phyloP scores from a whole-genome alignment of 35 echinoderm and acorn worm species.

The Apostichopus californicus region DNA sequence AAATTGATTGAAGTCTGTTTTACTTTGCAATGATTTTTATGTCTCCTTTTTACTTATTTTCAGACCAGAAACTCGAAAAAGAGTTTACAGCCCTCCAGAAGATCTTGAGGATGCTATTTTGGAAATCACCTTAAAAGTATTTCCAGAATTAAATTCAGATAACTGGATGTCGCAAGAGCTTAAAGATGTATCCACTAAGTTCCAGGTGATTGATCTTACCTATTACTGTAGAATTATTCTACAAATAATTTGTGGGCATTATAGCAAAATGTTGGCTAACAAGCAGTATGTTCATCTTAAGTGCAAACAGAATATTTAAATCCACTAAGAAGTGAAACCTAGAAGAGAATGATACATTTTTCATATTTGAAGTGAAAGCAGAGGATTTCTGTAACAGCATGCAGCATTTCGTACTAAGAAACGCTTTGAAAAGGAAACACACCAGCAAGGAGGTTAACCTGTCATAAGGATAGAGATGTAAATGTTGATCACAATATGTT shows the following conservation, averaged over 20 bases:
- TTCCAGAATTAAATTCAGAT: slow-evolving; percentile 43
- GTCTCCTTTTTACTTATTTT: background rate
- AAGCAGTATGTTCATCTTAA: background rate
- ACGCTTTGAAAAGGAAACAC: no score
- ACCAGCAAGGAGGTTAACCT: no score
- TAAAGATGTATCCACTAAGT: slow-evolving; percentile 65
- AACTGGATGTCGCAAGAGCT: slow-evolving; percentile 57
- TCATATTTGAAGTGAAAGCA: no score
- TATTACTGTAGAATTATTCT: background rate
- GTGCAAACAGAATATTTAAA: background rate
- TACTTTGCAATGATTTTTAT: background rate
- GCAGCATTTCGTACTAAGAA: no score
- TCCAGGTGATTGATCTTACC: slow-evolving; percentile 45
- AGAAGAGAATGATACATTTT: no score
- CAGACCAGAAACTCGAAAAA: slow-evolving; percentile 72
- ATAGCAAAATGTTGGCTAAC: background rate
- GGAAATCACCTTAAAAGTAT: slow-evolving; percentile 69
- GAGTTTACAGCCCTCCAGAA: slow-evolving; percentile 72
- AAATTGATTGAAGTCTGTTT: no score
- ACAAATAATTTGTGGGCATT: background rate
- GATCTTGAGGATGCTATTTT: slow-evolving; percentile 72
- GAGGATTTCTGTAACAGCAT: no score
- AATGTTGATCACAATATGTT: background rate
- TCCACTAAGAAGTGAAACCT: background rate
- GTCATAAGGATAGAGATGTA: no score